Base-by-base conservation (phyloP, 2,888 invertebrate species). In the Agrilus cyanescens region DNA sequence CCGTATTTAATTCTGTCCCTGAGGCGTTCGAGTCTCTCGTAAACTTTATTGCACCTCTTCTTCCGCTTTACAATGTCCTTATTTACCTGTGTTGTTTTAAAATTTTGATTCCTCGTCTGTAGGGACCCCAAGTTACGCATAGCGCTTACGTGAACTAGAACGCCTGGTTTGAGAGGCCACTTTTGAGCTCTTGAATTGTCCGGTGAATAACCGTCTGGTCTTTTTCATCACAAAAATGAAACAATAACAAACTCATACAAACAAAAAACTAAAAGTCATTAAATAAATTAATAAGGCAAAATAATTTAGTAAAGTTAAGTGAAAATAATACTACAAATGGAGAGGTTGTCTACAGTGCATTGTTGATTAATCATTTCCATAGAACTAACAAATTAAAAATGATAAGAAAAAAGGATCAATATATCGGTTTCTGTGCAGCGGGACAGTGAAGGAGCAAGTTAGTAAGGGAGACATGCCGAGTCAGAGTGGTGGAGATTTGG, bases 101-200 rank as follows among this genome's bases (percentile, higher is more conserved):
- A 59, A 43, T 56, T 56, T 38, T 54, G 50, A 14, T 52, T 54
- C 18, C 49, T 49, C 2, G 55, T 47, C 50, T 62, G 62, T 44
- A 58, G 61, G 49, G 58, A 59, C 51, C 58, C 64, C 40, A 75
- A 67, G 53, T 82, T 84, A 63, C 85, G 83, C 63, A 83, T 79
- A 12, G 47, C 39, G 68, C 88, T 88, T 16, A 89, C 82, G 62
- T 90, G 90, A 38, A 90, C 83, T 57, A 90, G 72, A 41, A 90
- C 88, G 40, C 90, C 90, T 3, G 90, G 89, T 59, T 86, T 83
- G 46, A 89, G 67, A 7, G 90, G 90, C 90, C 90, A 91, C 61
- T 85, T 82, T 38, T 49, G 50, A 14, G 45, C 16, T 39, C 56
- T 54, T 12, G 60, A 53, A 32, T 54, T 53, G 34, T 60, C 58